phyloP scores from a whole-genome alignment of 2,797 vertebrate genomes.

The Hirundo rustica region DNA sequence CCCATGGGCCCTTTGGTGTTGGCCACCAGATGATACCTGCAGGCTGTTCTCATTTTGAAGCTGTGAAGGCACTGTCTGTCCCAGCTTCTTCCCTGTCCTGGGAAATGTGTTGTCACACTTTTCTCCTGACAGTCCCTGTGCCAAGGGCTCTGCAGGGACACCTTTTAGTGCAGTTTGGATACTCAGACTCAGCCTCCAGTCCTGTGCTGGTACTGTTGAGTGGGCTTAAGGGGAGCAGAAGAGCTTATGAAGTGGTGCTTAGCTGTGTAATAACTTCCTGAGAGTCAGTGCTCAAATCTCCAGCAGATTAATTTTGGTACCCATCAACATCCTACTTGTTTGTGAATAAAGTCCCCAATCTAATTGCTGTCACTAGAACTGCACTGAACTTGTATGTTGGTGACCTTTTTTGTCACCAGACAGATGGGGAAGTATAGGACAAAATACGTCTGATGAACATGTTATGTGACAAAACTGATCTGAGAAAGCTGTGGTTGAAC shows the following conservation, averaged over 20 bases:
- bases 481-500: not conserved
- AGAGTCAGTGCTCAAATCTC: not conserved
- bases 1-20: not conserved
- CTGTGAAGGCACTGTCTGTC: not conserved
- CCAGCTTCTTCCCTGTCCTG: not conserved
- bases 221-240: not conserved
- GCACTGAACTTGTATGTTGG: not conserved
- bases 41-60: not conserved
- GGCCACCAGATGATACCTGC: not conserved
- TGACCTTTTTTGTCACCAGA: not conserved
- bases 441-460: not conserved
- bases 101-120: accelerated
- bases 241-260: not conserved
- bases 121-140: accelerated
- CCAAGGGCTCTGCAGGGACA: not conserved
- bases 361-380: not conserved
- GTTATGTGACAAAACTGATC: not conserved
- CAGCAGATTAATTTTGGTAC: not conserved
- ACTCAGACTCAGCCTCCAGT: not conserved
- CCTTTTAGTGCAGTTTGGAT: not conserved
- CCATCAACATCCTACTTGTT: not conserved
- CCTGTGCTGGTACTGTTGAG: not conserved
- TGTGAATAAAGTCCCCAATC: not conserved
- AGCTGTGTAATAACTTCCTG: not conserved
- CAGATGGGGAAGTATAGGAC: not conserved